Evolutionary conservation across 2,797 vertebrate genomes (phyloP).

Genomic region (Choloepus didactylus): DNA sequence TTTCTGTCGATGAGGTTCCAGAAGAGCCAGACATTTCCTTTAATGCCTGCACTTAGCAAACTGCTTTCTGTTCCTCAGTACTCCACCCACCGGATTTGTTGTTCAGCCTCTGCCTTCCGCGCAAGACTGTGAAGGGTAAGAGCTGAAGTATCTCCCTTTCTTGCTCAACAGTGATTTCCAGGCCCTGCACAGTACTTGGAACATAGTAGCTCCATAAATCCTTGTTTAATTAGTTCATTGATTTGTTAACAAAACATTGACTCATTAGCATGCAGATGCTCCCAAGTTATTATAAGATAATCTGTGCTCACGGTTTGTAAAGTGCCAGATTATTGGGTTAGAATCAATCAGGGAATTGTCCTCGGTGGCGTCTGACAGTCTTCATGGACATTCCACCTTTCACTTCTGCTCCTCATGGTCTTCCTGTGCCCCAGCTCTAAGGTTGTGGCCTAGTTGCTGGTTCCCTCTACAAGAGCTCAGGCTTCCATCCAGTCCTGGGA

Average conservation of each 20-base stretch:
- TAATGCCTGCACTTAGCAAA: neutral
- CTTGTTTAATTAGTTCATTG: neutral
- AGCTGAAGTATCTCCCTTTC: neutral
- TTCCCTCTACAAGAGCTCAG: neutral
- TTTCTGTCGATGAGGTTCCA: conserved; percentile 4
- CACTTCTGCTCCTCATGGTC: neutral
- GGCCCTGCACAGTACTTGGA: neutral
- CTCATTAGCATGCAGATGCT: neutral
- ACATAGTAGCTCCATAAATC: neutral
- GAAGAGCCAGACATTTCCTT: neutral
- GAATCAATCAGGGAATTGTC: neutral
- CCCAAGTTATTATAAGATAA: neutral
- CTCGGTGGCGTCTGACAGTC: neutral
- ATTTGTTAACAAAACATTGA: neutral
- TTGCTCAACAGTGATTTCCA: neutral
- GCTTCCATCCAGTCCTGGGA: neutral
- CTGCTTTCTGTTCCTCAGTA: neutral
- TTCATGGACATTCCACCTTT: neutral
- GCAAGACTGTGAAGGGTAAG: neutral
- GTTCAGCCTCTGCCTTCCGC: neutral
- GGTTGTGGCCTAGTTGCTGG: neutral
- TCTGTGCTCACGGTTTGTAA: neutral
- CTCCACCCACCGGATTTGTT: neutral
- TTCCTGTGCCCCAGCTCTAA: neutral
- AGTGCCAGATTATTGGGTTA: neutral